Evolutionary conservation across 2,888 invertebrate genomes (phyloP).

Genomic region (Rhimphoctona megacephalus): DNA sequence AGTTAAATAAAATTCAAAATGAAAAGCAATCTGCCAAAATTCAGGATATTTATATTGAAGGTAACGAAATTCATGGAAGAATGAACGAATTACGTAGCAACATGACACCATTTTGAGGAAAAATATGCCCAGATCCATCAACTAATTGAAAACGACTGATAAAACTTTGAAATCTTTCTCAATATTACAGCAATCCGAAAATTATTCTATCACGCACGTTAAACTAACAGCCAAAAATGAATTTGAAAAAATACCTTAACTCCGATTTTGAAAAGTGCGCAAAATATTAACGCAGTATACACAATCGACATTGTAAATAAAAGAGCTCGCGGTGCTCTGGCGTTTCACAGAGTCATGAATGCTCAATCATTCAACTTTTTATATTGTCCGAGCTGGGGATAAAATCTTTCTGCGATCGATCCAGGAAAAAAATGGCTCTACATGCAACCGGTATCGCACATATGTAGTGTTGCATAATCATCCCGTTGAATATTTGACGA

Average conservation of each 20-base stretch:
- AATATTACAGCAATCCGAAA: background rate
- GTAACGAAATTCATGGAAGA: no score
- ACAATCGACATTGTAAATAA: slow-evolving; percentile 37
- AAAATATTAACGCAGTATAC: slow-evolving; percentile 17
- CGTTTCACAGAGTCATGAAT: slow-evolving; percentile 18
- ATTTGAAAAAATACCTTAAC: slow-evolving; percentile 41
- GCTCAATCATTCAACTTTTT: slow-evolving; percentile 22
- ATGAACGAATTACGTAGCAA: background rate
- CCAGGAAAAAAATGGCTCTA: background rate
- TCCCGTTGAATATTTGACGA: slow-evolving; percentile 13
- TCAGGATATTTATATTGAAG: no score
- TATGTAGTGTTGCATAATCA: slow-evolving; percentile 33
- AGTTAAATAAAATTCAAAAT: no score
- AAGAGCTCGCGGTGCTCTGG: background rate
- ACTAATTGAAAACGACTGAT: background rate
- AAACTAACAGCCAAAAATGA: background rate
- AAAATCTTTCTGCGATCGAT: slow-evolving; percentile 21
- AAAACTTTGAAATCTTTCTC: background rate
- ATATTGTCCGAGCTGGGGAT: slow-evolving; percentile 18
- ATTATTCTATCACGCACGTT: background rate
- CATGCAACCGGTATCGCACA: background rate
- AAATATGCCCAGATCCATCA: background rate
- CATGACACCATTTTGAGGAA: background rate
- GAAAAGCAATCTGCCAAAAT: no score
- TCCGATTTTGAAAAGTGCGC: slow-evolving; percentile 26